Evolutionary conservation across 2,888 invertebrate genomes (phyloP), one percentile per base, ranked within the genome.

Genomic region (Phalera bucephala): DNA sequence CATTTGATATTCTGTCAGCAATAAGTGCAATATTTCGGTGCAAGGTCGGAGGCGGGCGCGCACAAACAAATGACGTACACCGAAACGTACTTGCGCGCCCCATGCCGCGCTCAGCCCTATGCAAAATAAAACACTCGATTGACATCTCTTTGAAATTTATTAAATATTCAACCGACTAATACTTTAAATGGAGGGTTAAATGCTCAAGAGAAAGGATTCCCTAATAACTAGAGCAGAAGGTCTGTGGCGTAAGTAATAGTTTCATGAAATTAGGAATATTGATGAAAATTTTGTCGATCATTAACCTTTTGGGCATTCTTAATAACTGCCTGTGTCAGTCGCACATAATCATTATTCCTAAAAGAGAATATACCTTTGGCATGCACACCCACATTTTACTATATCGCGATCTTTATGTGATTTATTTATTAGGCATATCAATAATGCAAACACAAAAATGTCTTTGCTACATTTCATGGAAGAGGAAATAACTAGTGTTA

Each of bases 41-140:
- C 56, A 59, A 49, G 37, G 40, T 63, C 72, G 74, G 68, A 52
- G 62, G 53, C 14, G 14, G 27, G 56, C 52, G 56, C 64, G 72
- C 63, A 65, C 72, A 77, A 86, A 89, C 85, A 90, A 89, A 90
- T 87, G 87, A 83, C 80, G 74, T 81, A 90, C 90, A 90, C 47
- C 69, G 86, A 88, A 90, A 89, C 78, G 80, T 90, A 90, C 90
- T 90, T 79, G 76, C 78, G 77, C 79, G 72, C 81, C 82, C 82
- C 63, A 52, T 66, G 61, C 67, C 52, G 42, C 62, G 72, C 64
- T 85, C 78, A 86, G 74, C 86, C 78, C 84, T 87, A 89, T 88
- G 88, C 89, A 89, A 89, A 89, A 89, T 89, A 89, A 88, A 89
- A 86, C 81, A 85, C 84, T 72, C 86, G 72, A 86, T 86, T 89